A percentile compares a stretch with the other conserved stretches of the same genome.
Conservation (phyloP, 1,140 invertebrate species). For the Leptonema lineaticorne region DNA sequence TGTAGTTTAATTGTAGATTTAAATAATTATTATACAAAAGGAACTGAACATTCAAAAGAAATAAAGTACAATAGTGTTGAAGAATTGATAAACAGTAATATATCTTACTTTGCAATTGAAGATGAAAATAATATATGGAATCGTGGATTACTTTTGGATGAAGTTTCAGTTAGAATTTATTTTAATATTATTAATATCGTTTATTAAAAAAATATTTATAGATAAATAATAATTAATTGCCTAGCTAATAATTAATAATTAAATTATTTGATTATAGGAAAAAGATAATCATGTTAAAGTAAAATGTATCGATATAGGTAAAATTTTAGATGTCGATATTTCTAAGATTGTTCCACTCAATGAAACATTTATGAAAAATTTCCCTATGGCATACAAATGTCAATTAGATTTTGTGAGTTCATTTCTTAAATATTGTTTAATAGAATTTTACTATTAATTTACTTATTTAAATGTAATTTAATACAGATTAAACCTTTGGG, state of each 20-base stretch:
- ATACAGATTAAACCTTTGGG: background rate
- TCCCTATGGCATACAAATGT: slow-evolving; percentile 4
- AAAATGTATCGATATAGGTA: background rate
- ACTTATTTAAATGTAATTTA: too few relatives aligned
- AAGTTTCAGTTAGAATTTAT: background rate
- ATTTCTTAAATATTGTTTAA: too few relatives aligned
- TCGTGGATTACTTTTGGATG: background rate
- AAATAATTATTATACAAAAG: background rate
- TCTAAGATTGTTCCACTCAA: background rate
- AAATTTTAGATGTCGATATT: background rate
- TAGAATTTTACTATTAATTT: too few relatives aligned
- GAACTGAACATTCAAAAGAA: background rate
- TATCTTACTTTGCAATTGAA: background rate
- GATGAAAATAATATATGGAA: background rate
- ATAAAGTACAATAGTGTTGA: too few relatives aligned
- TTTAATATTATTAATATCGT: too few relatives aligned
- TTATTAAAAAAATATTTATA: too few relatives aligned
- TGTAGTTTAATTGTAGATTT: background rate
- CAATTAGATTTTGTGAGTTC: background rate
- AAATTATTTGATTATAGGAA: background rate
- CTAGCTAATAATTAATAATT: too few relatives aligned
- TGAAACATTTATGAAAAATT: background rate
- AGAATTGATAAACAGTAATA: background rate
- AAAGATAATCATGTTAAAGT: background rate
- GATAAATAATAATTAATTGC: too few relatives aligned